Conservation (phyloP, 2,113 vertebrate species). For the Heliornis fulica region DNA sequence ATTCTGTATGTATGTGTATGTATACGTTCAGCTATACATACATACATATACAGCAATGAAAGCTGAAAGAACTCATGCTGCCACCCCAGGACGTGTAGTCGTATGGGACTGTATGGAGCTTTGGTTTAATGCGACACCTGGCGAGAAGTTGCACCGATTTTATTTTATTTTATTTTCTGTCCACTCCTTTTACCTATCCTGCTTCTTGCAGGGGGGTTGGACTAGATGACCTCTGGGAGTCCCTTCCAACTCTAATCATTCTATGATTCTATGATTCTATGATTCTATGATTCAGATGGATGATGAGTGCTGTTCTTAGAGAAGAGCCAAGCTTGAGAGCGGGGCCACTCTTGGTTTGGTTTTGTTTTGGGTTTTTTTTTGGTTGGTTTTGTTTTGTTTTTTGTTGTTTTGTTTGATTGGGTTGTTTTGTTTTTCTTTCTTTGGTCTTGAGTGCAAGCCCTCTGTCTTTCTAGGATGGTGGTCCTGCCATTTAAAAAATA, state of each 20-base stretch:
- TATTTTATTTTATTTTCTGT: slow-evolving; percentile 75
- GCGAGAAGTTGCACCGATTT: slow-evolving; percentile 75
- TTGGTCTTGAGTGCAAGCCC: slow-evolving; percentile 39
- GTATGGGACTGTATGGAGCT: slow-evolving; percentile 47
- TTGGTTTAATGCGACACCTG: slow-evolving; percentile 45
- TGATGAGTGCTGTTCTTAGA: slow-evolving; percentile 66
- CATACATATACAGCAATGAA: slow-evolving; percentile 29
- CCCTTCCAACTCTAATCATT: no score
- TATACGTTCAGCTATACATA: slow-evolving; percentile 62
- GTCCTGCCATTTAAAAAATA: slow-evolving; percentile 72
- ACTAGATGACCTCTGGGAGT: no score
- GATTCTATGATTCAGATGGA: no score
- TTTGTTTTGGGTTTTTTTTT: slow-evolving; percentile 11
- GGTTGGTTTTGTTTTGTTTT: background rate
- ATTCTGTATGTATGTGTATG: slow-evolving; percentile 48
- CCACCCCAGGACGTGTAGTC: slow-evolving; percentile 52
- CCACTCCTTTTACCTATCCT: slow-evolving; percentile 42
- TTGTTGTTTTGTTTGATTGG: background rate
- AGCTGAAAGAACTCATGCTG: slow-evolving; percentile 56
- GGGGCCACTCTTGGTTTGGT: background rate
- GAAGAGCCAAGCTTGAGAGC: slow-evolving; percentile 56
- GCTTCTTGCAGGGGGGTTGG: no score
- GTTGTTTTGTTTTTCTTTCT: slow-evolving; percentile 30
- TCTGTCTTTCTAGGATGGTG: slow-evolving; percentile 72
- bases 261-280: no score